Base-by-base conservation (phyloP, 2,797 vertebrate genomes). In the Pseudotriccus pelzelni region DNA sequence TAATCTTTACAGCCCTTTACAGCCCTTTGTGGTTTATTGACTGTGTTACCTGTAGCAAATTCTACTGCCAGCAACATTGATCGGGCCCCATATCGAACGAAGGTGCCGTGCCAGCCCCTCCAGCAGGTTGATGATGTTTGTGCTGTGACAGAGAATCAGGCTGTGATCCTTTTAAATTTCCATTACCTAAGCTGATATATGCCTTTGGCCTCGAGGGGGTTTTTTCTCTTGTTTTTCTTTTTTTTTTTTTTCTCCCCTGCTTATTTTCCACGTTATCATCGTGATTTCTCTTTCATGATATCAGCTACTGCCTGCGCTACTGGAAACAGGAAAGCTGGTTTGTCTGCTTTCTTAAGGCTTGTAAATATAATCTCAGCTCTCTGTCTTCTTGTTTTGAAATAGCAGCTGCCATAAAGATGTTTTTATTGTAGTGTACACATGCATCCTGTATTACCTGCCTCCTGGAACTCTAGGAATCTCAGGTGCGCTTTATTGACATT, bases 11-110 rank as follows among this genome's bases (percentile, higher is more conserved):
- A 34, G 9, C 73, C 36, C 41, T 67, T 43, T 23, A 24, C 14
- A 3, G 43, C 43, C 32, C 63, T 46, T 10, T 1, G 21, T 50
- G n/a, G 22, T 82, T 82, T 59, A 34, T 20, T 25, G 23, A 16
- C 36, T 30, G 3, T 21, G 9, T 55, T 44, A 64, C 69, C 92
- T 32, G 3, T 11, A 82, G 75, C 52, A 56, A n/a, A 37, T 66
- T 23, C 67, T 36, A 36, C 43, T 49, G 77, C 44, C 25, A 5
- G 1, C 28, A 41, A 7, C 7, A 2, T 14, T 27, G 32, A 3
- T 9, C 14, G 49, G 55, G 16, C 56, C 58, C 62, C 17, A 0
- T 10, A 16, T 9, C 1, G 3, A 46, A 24, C 25, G 37, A 41
- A 77, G n/a, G 41, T 32, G 41, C 28, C 2, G 0, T 19, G 34